Evolutionary conservation across 2,888 invertebrate genomes (phyloP), one percentile per base, ranked within the genome.

Genomic region (Troilus luridus): DNA sequence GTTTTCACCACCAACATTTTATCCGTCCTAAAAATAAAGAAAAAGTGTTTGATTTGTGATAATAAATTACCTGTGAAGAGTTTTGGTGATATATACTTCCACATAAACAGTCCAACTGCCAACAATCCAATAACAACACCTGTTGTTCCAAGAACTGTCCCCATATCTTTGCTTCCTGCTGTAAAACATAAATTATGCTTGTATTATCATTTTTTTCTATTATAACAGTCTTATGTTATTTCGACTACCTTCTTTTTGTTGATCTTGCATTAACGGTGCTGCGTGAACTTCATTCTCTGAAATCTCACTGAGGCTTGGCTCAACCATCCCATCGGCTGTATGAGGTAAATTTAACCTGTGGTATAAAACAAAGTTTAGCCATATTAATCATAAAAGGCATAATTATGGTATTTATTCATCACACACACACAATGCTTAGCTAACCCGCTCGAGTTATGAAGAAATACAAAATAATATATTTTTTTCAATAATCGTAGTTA

Each of bases 61-160:
- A 85, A 12, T 11, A 67, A 88, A 85, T 90, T 91, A 92, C 92
- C 91, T 91, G 90, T 60, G 77, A 89, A 60, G 8, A 91, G 27
- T 89, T 89, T 91, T 54, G 90, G 62, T 1, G 92, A 92, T 56
- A 92, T 88, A 85, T 92, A 92, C 92, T 92, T 92, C 92, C 92
- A 92, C 24, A 92, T 91, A 17, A 92, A 91, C 41, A 93, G 91
- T 58, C 92, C 93, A 6, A 92, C 90, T 9, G 91, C 93, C 0
- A 92, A 92, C 41, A 92, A 92, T n/a, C 92, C 93, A 3, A 92
- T 92, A 12, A 93, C 92, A 8, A 93, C 92, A n/a, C 93, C 92
- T 9, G 93, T 92, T 54, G 92, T 91, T 92, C 93, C 92, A 62
- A 93, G 89, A 19, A 93, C 92, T n/a, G 93, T 77, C 14, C 93